Evolutionary conservation across 2,888 invertebrate genomes (phyloP), one percentile per base, ranked within the genome.

Genomic region (Poecilus cupreus): DNA sequence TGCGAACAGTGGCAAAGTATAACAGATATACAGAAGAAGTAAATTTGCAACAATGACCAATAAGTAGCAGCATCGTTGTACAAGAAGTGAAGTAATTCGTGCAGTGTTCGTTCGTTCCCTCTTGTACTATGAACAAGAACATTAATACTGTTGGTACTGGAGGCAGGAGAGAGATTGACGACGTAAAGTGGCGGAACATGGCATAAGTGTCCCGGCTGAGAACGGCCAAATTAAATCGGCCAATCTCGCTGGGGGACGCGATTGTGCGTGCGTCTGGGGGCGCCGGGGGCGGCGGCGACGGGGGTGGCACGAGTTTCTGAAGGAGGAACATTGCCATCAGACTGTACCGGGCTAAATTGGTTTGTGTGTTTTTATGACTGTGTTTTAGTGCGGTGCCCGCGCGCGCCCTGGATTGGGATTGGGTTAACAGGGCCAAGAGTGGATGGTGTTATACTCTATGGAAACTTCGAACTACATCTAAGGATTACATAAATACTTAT

Each of bases 61-160:
- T 75, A 75, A 75, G 54, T 54, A 75, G 64, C 64, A 68, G 32
- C 94, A 94, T 89, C 95, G 94, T 86, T 91, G 92, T 57, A 93
- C 93, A 68, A 88, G 89, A 74, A 84, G 86, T 75, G 81, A 84
- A 60, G 60, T 26, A 60, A 60, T 60, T 60, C 60, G 22, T 60
- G 24, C 24, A 60, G 24, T 51, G 32, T 26, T 46, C 49, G 49
- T 49, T 49, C 18, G 49, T 22, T 51, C 32, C 75, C 51, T 54
- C 74, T 49, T 74, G 46, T 49, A 18, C 74, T 74, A 74, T 74
- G 74, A 74, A 49, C 74, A 74, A 51, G 51, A 39, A 37, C 37
- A 68, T 78, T 78, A 54, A 54, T 76, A 54, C 76, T 20, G 60
- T 46, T 78, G 78, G 68, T 26, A 68, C 37, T 24, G 72, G 51